These are phyloP conservation scores for Toxotes jaculatrix DNA, from an alignment of 2,113 vertebrate species.

Conservation along the genomic window DNA sequence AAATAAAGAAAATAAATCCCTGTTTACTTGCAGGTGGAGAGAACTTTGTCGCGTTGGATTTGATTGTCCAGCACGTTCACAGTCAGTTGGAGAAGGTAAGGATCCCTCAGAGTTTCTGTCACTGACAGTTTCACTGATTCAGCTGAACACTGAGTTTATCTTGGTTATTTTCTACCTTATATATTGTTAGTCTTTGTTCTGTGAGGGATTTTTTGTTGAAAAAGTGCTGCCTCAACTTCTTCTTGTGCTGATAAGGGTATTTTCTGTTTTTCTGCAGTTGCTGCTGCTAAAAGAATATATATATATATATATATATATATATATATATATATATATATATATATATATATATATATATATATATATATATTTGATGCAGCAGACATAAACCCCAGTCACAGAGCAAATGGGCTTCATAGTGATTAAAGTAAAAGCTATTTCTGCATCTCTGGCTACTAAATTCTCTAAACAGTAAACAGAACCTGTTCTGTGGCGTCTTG, in stretches of 20 bases:
- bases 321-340: neutral
- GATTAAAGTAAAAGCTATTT: neutral
- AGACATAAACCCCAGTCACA: neutral
- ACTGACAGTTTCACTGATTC: neutral
- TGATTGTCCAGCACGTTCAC: conserved; percentile 93
- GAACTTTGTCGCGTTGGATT: conserved; percentile 91
- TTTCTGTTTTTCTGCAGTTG: neutral
- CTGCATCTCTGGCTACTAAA: neutral
- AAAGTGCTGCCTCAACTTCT: conserved; percentile 24
- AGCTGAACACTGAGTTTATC: neutral
- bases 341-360: neutral
- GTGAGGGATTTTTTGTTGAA: neutral
- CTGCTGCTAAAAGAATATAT: neutral
- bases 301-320: neutral
- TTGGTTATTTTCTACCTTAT: neutral
- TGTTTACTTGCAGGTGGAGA: conserved; percentile 85
- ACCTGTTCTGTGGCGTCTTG: neutral
- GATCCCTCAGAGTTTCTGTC: conserved; percentile 40
- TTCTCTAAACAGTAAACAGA: too few relatives aligned
- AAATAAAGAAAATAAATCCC: neutral
- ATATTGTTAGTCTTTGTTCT: neutral
- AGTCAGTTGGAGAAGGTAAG: conserved; percentile 94
- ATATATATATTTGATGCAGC: neutral
- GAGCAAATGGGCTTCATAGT: neutral
- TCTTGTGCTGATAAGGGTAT: neutral